These are phyloP conservation scores for Myiothlypis chrysogaster DNA, from an alignment of 2,797 vertebrate genomes.

Conservation along the genomic window DNA sequence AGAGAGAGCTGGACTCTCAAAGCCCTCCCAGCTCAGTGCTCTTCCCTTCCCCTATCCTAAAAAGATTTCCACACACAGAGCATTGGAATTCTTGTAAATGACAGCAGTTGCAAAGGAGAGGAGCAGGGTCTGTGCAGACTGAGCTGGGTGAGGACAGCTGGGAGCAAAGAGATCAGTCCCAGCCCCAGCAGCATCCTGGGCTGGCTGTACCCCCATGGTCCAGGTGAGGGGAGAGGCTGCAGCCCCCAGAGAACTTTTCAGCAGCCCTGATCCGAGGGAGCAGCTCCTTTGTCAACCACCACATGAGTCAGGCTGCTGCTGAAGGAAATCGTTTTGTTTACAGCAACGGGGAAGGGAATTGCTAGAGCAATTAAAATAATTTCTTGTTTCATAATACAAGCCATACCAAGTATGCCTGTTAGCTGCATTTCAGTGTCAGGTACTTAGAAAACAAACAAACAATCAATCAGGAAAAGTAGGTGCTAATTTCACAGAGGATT, in stretches of 20 bases:
- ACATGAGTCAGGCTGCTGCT: slow-evolving; percentile 31
- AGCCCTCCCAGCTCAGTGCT: neutral
- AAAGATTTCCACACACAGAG: neutral
- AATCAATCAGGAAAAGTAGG: neutral
- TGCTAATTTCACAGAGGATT: neutral
- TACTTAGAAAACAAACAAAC: slow-evolving; percentile 41
- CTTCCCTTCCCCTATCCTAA: neutral
- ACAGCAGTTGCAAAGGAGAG: neutral
- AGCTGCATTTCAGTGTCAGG: slow-evolving; percentile 35
- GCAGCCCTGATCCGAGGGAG: neutral
- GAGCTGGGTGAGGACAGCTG: neutral
- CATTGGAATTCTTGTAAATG: neutral
- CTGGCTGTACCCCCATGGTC: neutral
- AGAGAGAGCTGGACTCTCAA: neutral
- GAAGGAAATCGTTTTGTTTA: slow-evolving; percentile 20
- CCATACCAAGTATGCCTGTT: slow-evolving; percentile 6
- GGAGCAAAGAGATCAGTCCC: neutral
- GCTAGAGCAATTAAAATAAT: slow-evolving; percentile 60
- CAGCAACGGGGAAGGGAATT: slow-evolving; percentile 37
- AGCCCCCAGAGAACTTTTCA: neutral
- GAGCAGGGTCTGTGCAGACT: neutral
- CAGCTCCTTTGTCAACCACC: neutral
- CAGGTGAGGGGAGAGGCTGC: neutral
- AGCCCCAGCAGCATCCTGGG: neutral
- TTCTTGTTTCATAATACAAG: slow-evolving; percentile 52